These are phyloP conservation scores for Formica selysi DNA, from an alignment of 1,140 invertebrate genomes.

Conservation along the genomic window DNA sequence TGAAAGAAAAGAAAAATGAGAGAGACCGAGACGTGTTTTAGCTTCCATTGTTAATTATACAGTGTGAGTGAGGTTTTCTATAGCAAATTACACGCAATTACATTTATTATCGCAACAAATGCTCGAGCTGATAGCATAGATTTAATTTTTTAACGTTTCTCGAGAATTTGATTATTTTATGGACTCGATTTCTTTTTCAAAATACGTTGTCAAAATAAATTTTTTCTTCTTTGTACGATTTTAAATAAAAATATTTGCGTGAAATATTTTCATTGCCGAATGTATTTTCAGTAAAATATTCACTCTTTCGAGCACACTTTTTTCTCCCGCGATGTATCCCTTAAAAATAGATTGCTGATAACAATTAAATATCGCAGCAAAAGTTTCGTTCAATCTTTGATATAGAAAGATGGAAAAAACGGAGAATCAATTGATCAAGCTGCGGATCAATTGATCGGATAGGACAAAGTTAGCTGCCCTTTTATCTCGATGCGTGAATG, in stretches of 20 bases:
- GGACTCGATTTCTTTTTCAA: not conserved
- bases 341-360: not conserved
- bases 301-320: not conserved
- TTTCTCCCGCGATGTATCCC: too few species aligned
- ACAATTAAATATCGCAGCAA: not conserved
- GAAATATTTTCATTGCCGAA: not conserved
- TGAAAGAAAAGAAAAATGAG: conserved; percentile 21
- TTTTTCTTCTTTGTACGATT: not conserved
- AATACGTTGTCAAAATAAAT: too few species aligned
- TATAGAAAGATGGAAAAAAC: not conserved
- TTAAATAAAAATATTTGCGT: not conserved
- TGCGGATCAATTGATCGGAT: not conserved
- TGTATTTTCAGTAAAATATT: not conserved
- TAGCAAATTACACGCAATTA: not conserved
- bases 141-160: not conserved
- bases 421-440: not conserved
- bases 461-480: conserved; percentile 14
- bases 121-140: not conserved
- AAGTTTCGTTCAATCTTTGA: conserved; percentile 21
- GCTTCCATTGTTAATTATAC: not conserved
- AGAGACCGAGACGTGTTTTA: not conserved
- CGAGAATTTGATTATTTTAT: not conserved
- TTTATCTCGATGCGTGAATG: conserved; percentile 11
- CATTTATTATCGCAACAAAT: not conserved
- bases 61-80: not conserved